phyloP scores from a whole-genome alignment of 1,140 invertebrate genomes.

The Drosophila sp. region DNA sequence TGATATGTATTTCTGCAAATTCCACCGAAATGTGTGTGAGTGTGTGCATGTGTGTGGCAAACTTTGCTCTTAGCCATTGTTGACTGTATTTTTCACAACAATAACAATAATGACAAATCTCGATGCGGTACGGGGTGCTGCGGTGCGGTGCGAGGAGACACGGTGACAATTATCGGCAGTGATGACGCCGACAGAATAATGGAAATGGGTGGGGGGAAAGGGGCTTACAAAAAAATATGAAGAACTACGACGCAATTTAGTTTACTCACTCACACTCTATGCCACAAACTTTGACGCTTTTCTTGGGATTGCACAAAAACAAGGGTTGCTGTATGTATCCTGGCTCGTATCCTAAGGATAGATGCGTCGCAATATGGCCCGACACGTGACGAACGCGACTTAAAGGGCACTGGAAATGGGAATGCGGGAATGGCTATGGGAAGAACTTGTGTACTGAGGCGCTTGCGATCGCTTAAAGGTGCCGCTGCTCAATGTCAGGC shows the following conservation, averaged over 20 bases:
- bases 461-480: constrained; percentile 77
- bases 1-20: constrained; percentile 58
- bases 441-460: neutral
- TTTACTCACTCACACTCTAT: constrained; percentile 68
- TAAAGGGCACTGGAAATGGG: neutral
- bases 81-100: constrained; percentile 55
- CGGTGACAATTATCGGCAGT: constrained; percentile 21
- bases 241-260: constrained; percentile 80
- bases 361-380: neutral
- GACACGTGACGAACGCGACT: neutral
- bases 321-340: constrained; percentile 5
- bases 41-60: constrained; percentile 28
- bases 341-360: constrained; percentile 10
- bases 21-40: constrained; percentile 28
- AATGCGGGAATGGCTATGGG: too few relatives aligned
- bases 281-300: constrained; percentile 33
- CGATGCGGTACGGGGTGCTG: neutral
- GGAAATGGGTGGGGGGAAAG: constrained; percentile 12
- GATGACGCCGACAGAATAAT: constrained; percentile 45
- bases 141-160: neutral
- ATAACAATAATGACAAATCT: constrained; percentile 33
- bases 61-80: constrained; percentile 59
- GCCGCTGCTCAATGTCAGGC: constrained; percentile 73
- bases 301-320: neutral
- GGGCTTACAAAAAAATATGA: constrained; percentile 42